A percentile compares a stretch with the other conserved stretches of the same genome.
phyloP scores from a whole-genome alignment of 2,113 vertebrate species.

The Bucco capensis region DNA sequence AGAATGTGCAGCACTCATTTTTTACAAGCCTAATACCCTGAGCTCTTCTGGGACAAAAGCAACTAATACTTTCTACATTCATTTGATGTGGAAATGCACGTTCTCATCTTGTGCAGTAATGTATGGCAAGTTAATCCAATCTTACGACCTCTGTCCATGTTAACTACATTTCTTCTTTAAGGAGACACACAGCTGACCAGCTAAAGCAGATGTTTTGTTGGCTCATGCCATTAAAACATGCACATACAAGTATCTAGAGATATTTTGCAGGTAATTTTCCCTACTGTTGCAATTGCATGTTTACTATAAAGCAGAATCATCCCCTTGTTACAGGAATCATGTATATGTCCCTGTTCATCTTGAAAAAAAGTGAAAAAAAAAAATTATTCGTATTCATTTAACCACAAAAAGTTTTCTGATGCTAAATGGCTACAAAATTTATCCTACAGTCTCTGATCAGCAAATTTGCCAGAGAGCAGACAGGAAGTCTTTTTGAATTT shows the following conservation, averaged over 20 bases:
- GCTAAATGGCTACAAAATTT: neutral
- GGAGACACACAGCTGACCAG: neutral
- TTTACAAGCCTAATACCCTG: neutral
- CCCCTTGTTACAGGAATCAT: neutral
- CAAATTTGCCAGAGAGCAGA: neutral
- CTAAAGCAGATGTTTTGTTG: neutral
- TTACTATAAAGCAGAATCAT: neutral
- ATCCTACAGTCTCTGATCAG: neutral
- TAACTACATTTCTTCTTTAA: neutral
- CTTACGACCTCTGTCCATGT: neutral
- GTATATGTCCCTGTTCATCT: neutral
- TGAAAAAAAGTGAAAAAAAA: neutral
- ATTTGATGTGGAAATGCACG: neutral
- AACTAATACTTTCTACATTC: neutral
- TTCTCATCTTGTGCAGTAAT: neutral
- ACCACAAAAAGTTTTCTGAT: neutral
- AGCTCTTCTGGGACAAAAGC: slow-evolving; percentile 22
- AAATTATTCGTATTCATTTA: neutral
- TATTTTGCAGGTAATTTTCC: neutral
- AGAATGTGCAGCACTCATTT: slow-evolving; percentile 8
- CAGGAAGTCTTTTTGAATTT: neutral
- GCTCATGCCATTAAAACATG: neutral
- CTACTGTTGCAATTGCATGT: neutral
- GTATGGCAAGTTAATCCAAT: neutral
- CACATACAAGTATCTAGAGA: neutral